Evolutionary conservation across 2,113 vertebrate genomes (phyloP).

Genomic region (Hystrix cristata): DNA sequence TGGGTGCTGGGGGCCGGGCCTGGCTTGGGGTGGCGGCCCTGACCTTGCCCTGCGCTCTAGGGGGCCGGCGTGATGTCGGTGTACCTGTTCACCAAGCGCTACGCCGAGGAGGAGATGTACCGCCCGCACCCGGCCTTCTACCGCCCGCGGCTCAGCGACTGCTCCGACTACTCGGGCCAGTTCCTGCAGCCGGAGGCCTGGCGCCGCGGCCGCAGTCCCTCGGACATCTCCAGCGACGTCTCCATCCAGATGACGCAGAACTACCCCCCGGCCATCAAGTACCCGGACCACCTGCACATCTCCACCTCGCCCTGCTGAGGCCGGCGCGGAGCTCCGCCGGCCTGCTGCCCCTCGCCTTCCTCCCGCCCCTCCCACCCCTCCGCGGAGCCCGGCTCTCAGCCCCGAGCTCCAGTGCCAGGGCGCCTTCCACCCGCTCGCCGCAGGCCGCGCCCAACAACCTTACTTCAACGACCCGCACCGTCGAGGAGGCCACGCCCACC

Average conservation of each 20-base stretch:
- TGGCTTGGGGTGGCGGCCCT: neutral
- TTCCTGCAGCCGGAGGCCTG: constrained; percentile 95
- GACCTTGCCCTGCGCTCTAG: constrained; percentile 82
- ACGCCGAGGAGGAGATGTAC: constrained; percentile 96
- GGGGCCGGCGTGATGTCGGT: constrained; percentile 96
- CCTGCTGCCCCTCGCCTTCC: neutral
- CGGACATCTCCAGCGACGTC: constrained; percentile 94
- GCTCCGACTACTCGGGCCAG: constrained; percentile 95
- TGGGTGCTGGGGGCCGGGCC: no score
- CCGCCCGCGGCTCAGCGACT: constrained; percentile 94
- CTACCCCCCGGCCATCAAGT: constrained; percentile 93
- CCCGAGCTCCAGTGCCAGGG: neutral
- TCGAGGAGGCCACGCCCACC: neutral
- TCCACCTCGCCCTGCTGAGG: constrained; percentile 94
- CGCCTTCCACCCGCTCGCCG: neutral
- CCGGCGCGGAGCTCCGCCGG: neutral
- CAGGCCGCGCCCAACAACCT: neutral
- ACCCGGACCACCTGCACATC: constrained; percentile 95
- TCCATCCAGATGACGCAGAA: constrained; percentile 96
- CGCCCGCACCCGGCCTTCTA: constrained; percentile 95
- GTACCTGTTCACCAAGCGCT: constrained; percentile 97
- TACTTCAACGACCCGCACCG: neutral
- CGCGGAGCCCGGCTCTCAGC: no score
- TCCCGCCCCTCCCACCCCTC: no score
- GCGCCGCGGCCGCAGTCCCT: constrained; percentile 93